Conservation (phyloP, 2,888 invertebrate species). For the Plagiodera versicolora region DNA sequence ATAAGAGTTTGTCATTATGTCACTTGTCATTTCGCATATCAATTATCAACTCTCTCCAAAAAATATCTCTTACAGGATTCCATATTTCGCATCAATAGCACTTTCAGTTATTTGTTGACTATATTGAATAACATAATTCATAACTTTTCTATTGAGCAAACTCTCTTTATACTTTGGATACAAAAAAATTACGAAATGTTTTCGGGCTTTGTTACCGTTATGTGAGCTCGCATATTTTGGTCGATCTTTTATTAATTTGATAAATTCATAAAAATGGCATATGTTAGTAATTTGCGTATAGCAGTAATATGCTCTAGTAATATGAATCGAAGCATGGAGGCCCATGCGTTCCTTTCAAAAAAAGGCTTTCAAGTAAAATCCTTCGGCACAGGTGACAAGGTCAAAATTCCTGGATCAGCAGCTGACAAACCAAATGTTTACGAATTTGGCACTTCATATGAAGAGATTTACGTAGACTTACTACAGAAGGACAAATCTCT, state of each 20-base stretch:
- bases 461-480: slow-evolving; percentile 93
- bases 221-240: not conserved
- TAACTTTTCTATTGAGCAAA: no score
- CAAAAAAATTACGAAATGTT: no score
- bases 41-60: no score
- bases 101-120: no score
- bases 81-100: no score
- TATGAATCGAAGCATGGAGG: slow-evolving; percentile 99
- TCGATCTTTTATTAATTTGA: not conserved
- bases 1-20: no score
- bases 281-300: slow-evolving; percentile 65
- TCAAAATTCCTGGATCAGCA: slow-evolving; percentile 94
- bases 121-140: no score
- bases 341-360: slow-evolving; percentile 95
- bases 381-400: slow-evolving; percentile 92
- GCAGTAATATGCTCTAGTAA: slow-evolving; percentile 99
- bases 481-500: slow-evolving; percentile 86
- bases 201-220: not conserved
- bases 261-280: slow-evolving; percentile 30
- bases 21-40: no score
- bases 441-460: slow-evolving; percentile 94
- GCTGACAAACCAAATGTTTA: slow-evolving; percentile 95
- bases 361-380: slow-evolving; percentile 95
- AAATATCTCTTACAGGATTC: no score
- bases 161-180: no score